Evolutionary conservation across 1,140 invertebrate species (phyloP).

Genomic region (Cylas formicarius): DNA sequence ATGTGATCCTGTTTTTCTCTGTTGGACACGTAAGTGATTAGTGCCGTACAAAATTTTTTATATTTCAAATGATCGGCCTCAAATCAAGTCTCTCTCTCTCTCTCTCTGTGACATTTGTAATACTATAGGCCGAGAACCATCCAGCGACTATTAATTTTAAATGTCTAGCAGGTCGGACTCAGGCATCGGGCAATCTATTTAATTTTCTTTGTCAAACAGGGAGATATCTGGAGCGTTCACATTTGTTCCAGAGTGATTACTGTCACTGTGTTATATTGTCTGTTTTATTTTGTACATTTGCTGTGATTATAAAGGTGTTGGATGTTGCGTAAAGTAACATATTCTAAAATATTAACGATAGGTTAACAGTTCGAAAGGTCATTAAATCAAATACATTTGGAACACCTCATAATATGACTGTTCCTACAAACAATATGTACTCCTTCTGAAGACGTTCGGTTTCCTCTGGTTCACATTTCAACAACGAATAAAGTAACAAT

Average conservation of each 20-base stretch:
- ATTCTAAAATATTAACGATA: slow-evolving; percentile 24
- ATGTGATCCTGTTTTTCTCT: slow-evolving; percentile 22
- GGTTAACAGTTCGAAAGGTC: slow-evolving; percentile 6
- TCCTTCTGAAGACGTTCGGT: background rate
- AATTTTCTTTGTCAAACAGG: slow-evolving; percentile 33
- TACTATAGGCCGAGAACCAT: background rate
- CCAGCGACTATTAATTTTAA: slow-evolving; percentile 18
- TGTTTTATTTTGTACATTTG: slow-evolving; percentile 31
- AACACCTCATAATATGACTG: background rate
- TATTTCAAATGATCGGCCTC: slow-evolving; percentile 1
- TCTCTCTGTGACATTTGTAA: slow-evolving; percentile 18
- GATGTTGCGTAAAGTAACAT: slow-evolving; percentile 25
- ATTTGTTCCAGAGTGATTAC: slow-evolving; percentile 29
- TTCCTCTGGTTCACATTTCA: background rate
- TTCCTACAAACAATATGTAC: no score
- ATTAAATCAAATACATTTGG: slow-evolving; percentile 11
- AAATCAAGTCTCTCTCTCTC: slow-evolving; percentile 9
- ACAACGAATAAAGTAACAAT: background rate
- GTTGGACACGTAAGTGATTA: slow-evolving; percentile 11
- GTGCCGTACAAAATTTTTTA: background rate
- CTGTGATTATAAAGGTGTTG: slow-evolving; percentile 37
- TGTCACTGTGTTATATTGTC: slow-evolving; percentile 25
- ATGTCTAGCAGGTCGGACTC: slow-evolving; percentile 27
- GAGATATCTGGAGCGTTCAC: slow-evolving; percentile 34
- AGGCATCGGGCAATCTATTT: slow-evolving; percentile 30